phyloP scores from a whole-genome alignment of 1,140 invertebrate genomes.

The Archivesica marissinica region DNA sequence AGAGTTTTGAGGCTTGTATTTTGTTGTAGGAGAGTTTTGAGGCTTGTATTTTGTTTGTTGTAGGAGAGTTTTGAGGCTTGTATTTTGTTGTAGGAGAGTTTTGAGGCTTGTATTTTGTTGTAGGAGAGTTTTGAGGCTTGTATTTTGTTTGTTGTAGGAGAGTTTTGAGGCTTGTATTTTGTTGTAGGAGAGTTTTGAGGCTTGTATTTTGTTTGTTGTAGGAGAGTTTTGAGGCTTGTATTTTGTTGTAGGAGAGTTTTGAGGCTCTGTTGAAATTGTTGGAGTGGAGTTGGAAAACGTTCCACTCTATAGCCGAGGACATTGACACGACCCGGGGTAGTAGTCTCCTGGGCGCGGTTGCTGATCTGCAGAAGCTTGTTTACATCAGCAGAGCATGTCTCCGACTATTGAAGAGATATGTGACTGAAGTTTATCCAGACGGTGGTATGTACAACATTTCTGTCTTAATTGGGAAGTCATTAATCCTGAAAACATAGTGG shows the following conservation, averaged over 20 bases:
- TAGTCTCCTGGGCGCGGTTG: conserved; percentile 72
- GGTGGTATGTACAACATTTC: conserved; percentile 81
- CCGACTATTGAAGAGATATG: conserved; percentile 92
- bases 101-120: too few relatives aligned
- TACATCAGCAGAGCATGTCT: conserved; percentile 94
- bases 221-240: too few relatives aligned
- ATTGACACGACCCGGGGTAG: conserved; percentile 76
- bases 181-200: too few relatives aligned
- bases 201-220: too few relatives aligned
- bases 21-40: too few relatives aligned
- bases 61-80: too few relatives aligned
- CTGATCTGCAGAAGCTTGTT: conserved; percentile 91
- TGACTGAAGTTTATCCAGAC: conserved; percentile 95
- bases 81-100: too few relatives aligned
- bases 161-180: too few relatives aligned
- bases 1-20: too few relatives aligned
- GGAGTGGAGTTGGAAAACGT: conserved; percentile 86
- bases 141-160: too few relatives aligned
- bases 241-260: conserved; percentile 89
- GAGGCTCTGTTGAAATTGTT: conserved; percentile 90
- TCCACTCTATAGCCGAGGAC: conserved; percentile 86
- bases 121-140: too few relatives aligned
- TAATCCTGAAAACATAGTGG: conserved; percentile 7
- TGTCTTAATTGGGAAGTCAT: not conserved
- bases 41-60: too few relatives aligned